phyloP scores from a whole-genome alignment of 2,113 vertebrate genomes.

The Takifugu flavidus region DNA sequence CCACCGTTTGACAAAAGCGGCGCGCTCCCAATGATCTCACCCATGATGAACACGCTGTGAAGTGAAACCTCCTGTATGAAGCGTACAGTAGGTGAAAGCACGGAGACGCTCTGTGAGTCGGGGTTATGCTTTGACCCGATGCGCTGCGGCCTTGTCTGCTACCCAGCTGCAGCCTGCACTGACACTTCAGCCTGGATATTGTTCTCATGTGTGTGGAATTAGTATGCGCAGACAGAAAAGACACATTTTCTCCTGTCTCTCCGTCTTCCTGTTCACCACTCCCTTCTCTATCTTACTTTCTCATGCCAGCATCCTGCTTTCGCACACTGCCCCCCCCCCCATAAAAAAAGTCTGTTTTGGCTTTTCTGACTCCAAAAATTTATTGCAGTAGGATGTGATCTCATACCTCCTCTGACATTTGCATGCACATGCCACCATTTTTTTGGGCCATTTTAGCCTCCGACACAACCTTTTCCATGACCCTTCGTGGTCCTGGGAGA shows the following conservation, averaged over 20 bases:
- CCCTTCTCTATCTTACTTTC: background rate
- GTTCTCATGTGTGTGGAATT: background rate
- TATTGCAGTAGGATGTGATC: conserved; percentile 57
- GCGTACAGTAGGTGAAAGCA: background rate
- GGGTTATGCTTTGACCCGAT: conserved; percentile 15
- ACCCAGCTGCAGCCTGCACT: conserved; percentile 24
- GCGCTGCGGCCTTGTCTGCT: conserved; percentile 1
- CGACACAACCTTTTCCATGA: conserved; percentile 1
- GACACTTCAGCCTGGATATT: conserved; percentile 9
- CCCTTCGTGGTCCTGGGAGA: conserved; percentile 47
- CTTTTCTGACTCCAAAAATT: conserved; percentile 26
- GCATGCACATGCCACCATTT: conserved; percentile 30
- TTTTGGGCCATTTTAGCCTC: background rate
- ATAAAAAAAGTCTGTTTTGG: background rate
- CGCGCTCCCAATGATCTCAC: no score
- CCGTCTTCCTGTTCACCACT: background rate
- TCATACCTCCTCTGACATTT: conserved; percentile 48
- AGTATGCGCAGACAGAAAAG: conserved; percentile 2
- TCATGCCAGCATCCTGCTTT: background rate
- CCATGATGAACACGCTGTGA: no score
- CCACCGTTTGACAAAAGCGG: background rate
- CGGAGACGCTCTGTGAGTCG: background rate
- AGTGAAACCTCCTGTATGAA: background rate
- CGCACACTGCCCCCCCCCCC: background rate
- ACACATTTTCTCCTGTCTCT: background rate